Percentiles rank a stretch among this genome's conserved stretches.
These are phyloP conservation scores for Buphagus erythrorhynchus DNA, from an alignment of 2,797 vertebrate genomes.

Conservation along the genomic window DNA sequence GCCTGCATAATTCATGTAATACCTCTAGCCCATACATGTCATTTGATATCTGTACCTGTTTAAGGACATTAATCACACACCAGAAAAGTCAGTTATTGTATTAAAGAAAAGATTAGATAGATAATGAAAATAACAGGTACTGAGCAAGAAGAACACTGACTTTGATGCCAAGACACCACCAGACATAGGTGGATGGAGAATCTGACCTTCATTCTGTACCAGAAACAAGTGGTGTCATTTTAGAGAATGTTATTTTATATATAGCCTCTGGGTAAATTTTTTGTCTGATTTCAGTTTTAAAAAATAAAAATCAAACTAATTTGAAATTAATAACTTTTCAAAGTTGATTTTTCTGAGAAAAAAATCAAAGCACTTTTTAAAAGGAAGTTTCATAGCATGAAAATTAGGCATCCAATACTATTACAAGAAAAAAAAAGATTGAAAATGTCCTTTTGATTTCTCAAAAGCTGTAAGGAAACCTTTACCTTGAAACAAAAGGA, in stretches of 20 bases:
- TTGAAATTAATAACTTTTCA: not conserved
- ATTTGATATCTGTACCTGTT: not conserved
- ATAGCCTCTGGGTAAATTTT: not conserved
- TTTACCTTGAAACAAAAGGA: not conserved
- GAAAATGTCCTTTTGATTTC: not conserved
- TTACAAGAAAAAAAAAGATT: not conserved
- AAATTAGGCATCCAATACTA: not conserved
- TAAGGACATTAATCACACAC: slow-evolving; percentile 31
- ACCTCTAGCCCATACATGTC: not conserved
- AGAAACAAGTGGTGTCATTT: not conserved
- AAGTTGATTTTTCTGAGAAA: not conserved
- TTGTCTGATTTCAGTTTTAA: not conserved
- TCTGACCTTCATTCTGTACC: not conserved
- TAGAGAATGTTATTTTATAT: not conserved
- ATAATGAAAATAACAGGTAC: not conserved
- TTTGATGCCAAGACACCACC: not conserved
- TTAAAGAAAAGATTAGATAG: not conserved
- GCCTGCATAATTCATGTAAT: slow-evolving; percentile 28
- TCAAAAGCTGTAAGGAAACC: not conserved
- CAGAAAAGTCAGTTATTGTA: slow-evolving; percentile 15
- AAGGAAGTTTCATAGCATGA: not conserved
- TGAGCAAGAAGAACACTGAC: not conserved
- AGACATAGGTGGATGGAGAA: not conserved
- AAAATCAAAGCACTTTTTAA: not conserved
- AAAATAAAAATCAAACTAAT: slow-evolving; percentile 4